Base-by-base conservation (phyloP, 2,797 vertebrate genomes). In the Paratrypauchen microcephalus region DNA sequence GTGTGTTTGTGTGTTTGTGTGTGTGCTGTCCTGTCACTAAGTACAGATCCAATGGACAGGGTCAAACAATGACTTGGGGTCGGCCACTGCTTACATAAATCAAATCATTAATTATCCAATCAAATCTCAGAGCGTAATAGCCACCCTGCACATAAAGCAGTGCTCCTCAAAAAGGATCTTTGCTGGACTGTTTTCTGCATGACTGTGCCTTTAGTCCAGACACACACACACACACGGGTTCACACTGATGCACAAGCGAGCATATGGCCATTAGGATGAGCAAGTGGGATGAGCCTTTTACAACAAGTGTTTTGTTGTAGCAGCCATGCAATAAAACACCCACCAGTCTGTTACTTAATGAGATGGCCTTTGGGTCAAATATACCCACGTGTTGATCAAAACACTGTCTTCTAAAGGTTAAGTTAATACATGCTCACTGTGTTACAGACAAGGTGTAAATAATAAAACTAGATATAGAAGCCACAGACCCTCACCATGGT, bases 91-190 rank as follows among this genome's bases (percentile, higher is more conserved):
- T 89, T 84, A 87, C 78, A 86, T 85, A 90, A 92, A 89, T 82
- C 90, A 76, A 63, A 82, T 86, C 26, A 86, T 92, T 91, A 89
- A 92, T 92, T 91, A 87, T 82, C 88, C 85, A 91, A 91, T 92
- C 86, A 87, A 75, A 78, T 79, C 72, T 73, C 62, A 24, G 71
- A 60, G 66, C 68, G 90, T 86, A 92, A 90, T 89, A 59, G 75
- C 74, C 65, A 59, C 71, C 74, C 65, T 6, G 50, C 66, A 74
- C 71, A 82, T 79, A 83, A 83, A 87, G 87, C 60, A 13, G 60
- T 55, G 60, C 77, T 72, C 72, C 16, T 64, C 86, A 89, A 88
- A 61, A 64, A 85, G 85, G 84, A 81, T 74, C 83, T 88, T 81
- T 84, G 80, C 88, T 79, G 66, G 65, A 70, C 70, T 81, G 76